Conservation (phyloP, 2,888 invertebrate species). For the Trisateles emortualis region DNA sequence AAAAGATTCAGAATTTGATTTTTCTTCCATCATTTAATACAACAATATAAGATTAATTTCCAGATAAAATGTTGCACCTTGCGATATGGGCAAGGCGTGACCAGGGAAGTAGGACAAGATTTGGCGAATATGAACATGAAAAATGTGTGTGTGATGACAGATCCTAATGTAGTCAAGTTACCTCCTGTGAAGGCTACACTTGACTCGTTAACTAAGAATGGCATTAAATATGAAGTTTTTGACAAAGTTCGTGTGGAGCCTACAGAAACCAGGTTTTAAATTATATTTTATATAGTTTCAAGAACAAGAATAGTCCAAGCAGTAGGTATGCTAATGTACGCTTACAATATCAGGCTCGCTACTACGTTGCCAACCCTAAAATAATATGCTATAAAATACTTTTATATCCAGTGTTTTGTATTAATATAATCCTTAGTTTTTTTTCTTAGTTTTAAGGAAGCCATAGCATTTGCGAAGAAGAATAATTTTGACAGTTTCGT, state of each 20-base stretch:
- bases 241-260: conserved; percentile 95
- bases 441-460: conserved; percentile 87
- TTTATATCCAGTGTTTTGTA: too few relatives aligned
- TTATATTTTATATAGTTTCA: too few relatives aligned
- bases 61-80: conserved; percentile 97
- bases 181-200: conserved; percentile 91
- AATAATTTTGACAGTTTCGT: conserved; percentile 94
- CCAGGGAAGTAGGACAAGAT: conserved; percentile 94
- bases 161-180: conserved; percentile 90
- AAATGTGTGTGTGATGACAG: conserved; percentile 95
- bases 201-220: conserved; percentile 90
- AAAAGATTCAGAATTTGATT: too few relatives aligned
- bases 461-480: conserved; percentile 91
- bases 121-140: conserved; percentile 92
- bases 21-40: too few relatives aligned
- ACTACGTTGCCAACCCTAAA: too few relatives aligned
- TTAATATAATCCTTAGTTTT: too few relatives aligned
- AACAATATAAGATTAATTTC: conserved; percentile 46
- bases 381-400: too few relatives aligned
- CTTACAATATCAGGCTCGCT: too few relatives aligned
- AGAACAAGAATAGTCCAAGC: too few relatives aligned
- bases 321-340: too few relatives aligned
- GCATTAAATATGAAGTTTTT: conserved; percentile 92
- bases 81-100: conserved; percentile 95
- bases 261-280: conserved; percentile 92